Conservation (phyloP, 2,113 vertebrate genomes). For the Athene noctua region DNA sequence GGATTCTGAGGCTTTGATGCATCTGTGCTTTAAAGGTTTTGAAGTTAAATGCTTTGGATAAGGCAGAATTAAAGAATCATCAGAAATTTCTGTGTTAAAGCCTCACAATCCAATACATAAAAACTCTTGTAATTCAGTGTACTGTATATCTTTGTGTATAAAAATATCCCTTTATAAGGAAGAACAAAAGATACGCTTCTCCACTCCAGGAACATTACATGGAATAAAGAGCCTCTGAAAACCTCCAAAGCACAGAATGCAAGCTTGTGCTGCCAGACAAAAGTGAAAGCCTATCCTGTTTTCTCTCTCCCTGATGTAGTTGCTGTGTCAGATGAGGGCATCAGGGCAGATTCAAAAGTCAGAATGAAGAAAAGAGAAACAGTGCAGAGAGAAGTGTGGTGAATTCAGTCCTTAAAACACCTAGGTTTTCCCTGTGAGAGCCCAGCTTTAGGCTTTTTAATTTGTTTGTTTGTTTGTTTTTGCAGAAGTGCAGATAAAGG, state of each 20-base stretch:
- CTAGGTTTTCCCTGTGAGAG: background rate
- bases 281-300: slow-evolving; percentile 73
- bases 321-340: slow-evolving; percentile 68
- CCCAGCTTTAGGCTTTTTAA: background rate
- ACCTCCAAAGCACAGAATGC: slow-evolving; percentile 67
- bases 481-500: background rate
- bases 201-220: slow-evolving; percentile 67
- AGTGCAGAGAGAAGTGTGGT: background rate
- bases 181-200: slow-evolving; percentile 70
- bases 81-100: slow-evolving; percentile 25
- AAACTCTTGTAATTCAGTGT: slow-evolving; percentile 49
- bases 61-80: background rate
- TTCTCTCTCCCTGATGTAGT: slow-evolving; percentile 63
- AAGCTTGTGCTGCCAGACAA: slow-evolving; percentile 70
- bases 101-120: slow-evolving; percentile 42
- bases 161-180: slow-evolving; percentile 67
- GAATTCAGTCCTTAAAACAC: background rate
- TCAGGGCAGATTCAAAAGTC: slow-evolving; percentile 57
- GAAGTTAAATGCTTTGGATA: slow-evolving; percentile 24
- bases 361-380: slow-evolving; percentile 9
- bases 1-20: slow-evolving; percentile 40
- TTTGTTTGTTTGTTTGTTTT: background rate
- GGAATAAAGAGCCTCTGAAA: slow-evolving; percentile 72
- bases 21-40: slow-evolving; percentile 11
- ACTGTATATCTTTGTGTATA: slow-evolving; percentile 67